phyloP scores from a whole-genome alignment of 2,797 vertebrate genomes.

The Tauraco hartlaubi region DNA sequence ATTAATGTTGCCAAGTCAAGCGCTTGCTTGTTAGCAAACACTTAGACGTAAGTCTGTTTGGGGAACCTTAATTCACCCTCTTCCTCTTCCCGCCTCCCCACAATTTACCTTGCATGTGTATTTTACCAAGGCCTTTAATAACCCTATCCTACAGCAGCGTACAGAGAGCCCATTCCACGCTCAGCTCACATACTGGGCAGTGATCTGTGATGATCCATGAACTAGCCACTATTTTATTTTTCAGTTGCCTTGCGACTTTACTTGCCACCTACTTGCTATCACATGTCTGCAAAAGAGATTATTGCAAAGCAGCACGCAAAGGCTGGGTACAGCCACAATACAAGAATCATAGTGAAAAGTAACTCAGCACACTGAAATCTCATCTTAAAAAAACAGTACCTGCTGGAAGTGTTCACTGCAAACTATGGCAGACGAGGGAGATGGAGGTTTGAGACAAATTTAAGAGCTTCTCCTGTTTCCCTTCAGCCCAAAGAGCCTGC shows the following conservation, averaged over 20 bases:
- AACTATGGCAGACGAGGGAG: not conserved
- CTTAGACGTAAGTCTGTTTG: constrained; percentile 1
- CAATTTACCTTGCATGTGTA: not conserved
- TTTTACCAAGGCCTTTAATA: constrained; percentile 5
- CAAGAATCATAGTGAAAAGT: not conserved
- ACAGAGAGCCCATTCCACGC: not conserved
- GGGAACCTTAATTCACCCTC: constrained; percentile 10
- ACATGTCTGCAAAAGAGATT: not conserved
- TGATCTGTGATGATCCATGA: not conserved
- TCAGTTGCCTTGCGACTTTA: not conserved
- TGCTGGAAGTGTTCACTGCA: not conserved
- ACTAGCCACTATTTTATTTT: not conserved
- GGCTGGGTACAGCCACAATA: not conserved
- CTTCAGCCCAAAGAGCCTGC: not conserved
- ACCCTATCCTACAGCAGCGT: not conserved
- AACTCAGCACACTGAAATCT: not conserved
- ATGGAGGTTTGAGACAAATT: not conserved
- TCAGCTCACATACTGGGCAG: not conserved
- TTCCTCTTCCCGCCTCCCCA: not conserved
- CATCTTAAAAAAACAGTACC: not conserved
- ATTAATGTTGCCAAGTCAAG: constrained; percentile 49
- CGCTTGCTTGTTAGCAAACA: constrained; percentile 32
- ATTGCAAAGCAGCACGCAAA: not conserved
- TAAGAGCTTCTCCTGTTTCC: not conserved
- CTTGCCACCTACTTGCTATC: not conserved